Evolutionary conservation across 2,797 vertebrate genomes (phyloP).

Genomic region (Champsocephalus esox): DNA sequence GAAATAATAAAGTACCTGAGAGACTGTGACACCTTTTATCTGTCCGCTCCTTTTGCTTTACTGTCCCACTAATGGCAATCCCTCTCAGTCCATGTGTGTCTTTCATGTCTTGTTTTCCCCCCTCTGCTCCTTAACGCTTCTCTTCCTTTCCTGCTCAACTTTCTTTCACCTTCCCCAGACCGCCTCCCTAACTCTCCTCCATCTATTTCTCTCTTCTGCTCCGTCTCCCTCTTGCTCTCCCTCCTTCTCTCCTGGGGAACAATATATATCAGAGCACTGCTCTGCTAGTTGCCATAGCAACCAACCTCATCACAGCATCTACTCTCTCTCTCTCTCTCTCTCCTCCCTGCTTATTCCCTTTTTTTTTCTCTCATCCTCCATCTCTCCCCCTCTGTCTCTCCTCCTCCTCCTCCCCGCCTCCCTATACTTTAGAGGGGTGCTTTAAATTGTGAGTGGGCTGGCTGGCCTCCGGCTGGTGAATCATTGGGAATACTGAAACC

Average conservation of each 20-base stretch:
- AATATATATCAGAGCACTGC: constrained; percentile 80
- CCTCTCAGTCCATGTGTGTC: constrained; percentile 45
- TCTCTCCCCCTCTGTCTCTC: background rate
- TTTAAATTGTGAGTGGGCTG: constrained; percentile 54
- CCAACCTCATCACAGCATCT: constrained; percentile 76
- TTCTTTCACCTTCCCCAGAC: constrained; percentile 38
- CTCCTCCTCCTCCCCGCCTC: background rate
- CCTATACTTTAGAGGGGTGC: constrained; percentile 17
- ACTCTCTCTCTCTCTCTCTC: constrained; percentile 17
- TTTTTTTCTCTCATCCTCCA: constrained; percentile 28
- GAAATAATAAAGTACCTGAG: constrained; percentile 77
- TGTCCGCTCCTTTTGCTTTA: constrained; percentile 39
- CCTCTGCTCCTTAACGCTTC: constrained; percentile 4
- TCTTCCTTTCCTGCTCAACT: constrained; percentile 26
- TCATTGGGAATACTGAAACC: constrained; percentile 38
- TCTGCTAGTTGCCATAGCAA: constrained; percentile 83
- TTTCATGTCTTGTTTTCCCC: constrained; percentile 63
- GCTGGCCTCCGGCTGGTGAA: constrained; percentile 43
- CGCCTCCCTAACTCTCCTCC: constrained; percentile 51
- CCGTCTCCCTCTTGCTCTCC: constrained; percentile 56
- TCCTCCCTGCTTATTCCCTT: background rate
- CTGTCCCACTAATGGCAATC: constrained; percentile 59
- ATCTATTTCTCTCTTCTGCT: constrained; percentile 45
- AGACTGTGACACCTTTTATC: constrained; percentile 73
- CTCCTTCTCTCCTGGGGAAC: constrained; percentile 71